Evolutionary conservation across 2,113 vertebrate species (phyloP).

Genomic region (Bambusicola thoracicus): DNA sequence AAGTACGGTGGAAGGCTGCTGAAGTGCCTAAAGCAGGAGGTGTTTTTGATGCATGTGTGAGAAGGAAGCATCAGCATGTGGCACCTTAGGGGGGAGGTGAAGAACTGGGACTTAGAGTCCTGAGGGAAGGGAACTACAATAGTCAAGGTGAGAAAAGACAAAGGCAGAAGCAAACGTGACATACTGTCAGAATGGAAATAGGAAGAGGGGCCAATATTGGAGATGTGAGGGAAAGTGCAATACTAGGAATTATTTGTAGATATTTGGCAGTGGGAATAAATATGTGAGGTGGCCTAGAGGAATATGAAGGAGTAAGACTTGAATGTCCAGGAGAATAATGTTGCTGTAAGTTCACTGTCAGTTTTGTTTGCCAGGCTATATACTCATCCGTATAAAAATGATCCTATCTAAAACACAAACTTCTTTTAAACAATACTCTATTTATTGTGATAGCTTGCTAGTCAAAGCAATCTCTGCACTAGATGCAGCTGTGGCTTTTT

Average conservation of each 20-base stretch:
- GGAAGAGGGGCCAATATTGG: neutral
- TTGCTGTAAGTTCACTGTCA: neutral
- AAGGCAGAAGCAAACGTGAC: neutral
- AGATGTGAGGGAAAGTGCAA: neutral
- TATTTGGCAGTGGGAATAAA: neutral
- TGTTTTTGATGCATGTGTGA: neutral
- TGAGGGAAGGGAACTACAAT: neutral
- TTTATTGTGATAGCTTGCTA: slow-evolving; percentile 34
- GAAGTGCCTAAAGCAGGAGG: neutral
- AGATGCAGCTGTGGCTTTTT: slow-evolving; percentile 33
- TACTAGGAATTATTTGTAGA: neutral
- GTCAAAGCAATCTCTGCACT: slow-evolving; percentile 15
- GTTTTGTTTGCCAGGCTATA: slow-evolving; percentile 12
- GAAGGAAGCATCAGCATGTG: slow-evolving; percentile 2
- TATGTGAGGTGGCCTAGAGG: neutral
- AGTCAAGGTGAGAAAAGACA: neutral
- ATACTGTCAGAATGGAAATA: neutral
- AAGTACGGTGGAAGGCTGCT: neutral
- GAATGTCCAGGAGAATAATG: neutral
- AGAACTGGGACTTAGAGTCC: neutral
- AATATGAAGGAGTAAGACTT: neutral
- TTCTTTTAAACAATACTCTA: slow-evolving; percentile 25
- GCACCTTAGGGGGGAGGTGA: neutral
- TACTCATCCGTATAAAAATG: neutral
- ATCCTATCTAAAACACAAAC: neutral